Conservation (phyloP, 92 coral and sea anemone species). For the Parazoanthus atlanticus region DNA sequence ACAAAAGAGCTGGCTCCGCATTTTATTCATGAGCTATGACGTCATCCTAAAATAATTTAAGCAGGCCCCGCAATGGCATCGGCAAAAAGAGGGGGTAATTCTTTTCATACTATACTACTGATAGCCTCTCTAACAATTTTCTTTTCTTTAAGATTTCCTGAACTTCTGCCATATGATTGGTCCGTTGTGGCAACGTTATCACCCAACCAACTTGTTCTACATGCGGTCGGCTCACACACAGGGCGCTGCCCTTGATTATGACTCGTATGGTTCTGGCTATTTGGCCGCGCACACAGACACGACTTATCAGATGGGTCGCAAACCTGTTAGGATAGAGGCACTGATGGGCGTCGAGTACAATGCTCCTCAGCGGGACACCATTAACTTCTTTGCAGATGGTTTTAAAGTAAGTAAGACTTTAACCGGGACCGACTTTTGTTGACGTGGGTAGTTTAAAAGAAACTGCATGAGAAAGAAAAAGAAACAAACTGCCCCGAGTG, state of each 20-base stretch:
- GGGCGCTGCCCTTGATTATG: slow-evolving; percentile 31
- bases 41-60: too few relatives aligned
- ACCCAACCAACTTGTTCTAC: slow-evolving; percentile 34
- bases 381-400: slow-evolving; percentile 41
- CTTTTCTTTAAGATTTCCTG: slow-evolving; percentile 4
- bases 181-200: slow-evolving; percentile 42
- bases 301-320: slow-evolving; percentile 35
- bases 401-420: slow-evolving; percentile 26
- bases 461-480: too few relatives aligned
- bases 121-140: too few relatives aligned
- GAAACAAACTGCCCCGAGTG: too few relatives aligned
- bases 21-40: too few relatives aligned
- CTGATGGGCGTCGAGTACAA: slow-evolving; percentile 42
- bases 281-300: slow-evolving; percentile 47
- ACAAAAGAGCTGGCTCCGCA: too few relatives aligned
- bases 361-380: slow-evolving; percentile 31
- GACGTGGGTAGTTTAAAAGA: too few relatives aligned
- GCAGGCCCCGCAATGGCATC: too few relatives aligned
- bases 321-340: slow-evolving; percentile 27
- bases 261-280: slow-evolving; percentile 38
- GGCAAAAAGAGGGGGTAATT: too few relatives aligned
- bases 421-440: too few relatives aligned
- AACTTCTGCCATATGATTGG: slow-evolving; percentile 17
- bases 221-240: slow-evolving; percentile 37
- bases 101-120: too few relatives aligned